Base-by-base conservation (phyloP, 2,888 invertebrate genomes). In the Hyposoter didymator region DNA sequence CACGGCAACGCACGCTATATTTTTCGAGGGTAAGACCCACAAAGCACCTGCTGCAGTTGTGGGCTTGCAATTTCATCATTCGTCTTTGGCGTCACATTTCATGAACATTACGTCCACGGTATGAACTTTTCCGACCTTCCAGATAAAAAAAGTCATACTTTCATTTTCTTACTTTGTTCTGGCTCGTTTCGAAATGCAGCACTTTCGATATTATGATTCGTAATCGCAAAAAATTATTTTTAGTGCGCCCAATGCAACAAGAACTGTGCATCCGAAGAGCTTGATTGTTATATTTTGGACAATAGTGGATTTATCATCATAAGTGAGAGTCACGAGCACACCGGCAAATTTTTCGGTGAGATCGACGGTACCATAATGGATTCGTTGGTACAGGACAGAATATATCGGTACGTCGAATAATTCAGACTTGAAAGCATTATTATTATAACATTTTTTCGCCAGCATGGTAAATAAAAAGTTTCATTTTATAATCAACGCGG, bases 361-460 rank as follows among this genome's bases (percentile, higher is more conserved):
- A 97, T 98, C 62, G 98, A 99, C 93, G 98, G 98, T 28, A 98
- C 98, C 17, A 98, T 98, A 85, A 98, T 98, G 98, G 98, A 98
- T 94, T 98, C 98, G 0, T 94, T 98, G 76, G 98, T 98, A 0
- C 98, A 98, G 92, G 98, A 98, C 91, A 96, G 97, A 87, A 98
- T 98, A 90, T 98, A 98, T 94, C 97, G 92, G 93, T 92, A 75
- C 81, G 82, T 32, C 39, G 35, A 35, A 35, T 35, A 35, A 4
- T 35, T 35, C 6, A 28, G 10, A 39, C 5, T 43, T 22, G 45
- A 69, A 19, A 67, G 5, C 8, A 67, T 52, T 3, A 39, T 39
- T 1, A 39, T 47, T 64, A 47, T 28, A 52, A 17, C 6, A 8
- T 43, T 64, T 81, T 73, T 0, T 14, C 39, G 28, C 1, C 35